Evolutionary conservation across 2,797 vertebrate species (phyloP), one percentile per base, ranked within the genome.

Genomic region (Hafferia zeledoni): DNA sequence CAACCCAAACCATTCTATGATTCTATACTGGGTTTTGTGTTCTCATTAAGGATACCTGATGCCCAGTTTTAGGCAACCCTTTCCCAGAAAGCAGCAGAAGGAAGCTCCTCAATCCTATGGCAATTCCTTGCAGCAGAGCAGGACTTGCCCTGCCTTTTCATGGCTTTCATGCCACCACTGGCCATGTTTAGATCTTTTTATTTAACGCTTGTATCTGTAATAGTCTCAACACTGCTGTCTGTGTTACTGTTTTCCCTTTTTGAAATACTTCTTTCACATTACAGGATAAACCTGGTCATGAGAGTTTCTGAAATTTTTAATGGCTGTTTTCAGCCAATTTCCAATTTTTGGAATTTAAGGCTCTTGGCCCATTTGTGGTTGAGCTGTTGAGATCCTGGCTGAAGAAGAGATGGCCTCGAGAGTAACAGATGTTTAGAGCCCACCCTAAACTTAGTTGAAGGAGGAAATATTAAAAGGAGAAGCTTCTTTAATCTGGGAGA

Each of bases 1-100:
- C 5, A 37, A 15, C 24, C 57, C 28, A 44, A 13, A 63, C n/a
- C 5, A 15, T 27, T 69, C 13, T 18, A 1, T 78, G 10, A 18
- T 77, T 71, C 10, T 46, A 0, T n/a, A 4, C 7, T 59, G 2
- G 7, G 41, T 80, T 60, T 74, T 31, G 0, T 43, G 13, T 49
- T 77, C 18, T 75, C 4, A 8, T 13, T 71, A 35, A 78, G 61
- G 16, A 17, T 15, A 31, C 13, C 14, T 31, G 15, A 63, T 3
- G 4, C 30, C 4, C 1, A 4, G 28, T 35, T 28, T 25, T 27
- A 74, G 41, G 4, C 4, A 28, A 20, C 19, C 4, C 24, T 64
- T 78, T 75, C 15, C 37, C 43, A 23, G 28, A 53, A 81, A 4
- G 61, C 50, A 83, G 22, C 30, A 61, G 28, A 27, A 88, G 7